phyloP scores from a whole-genome alignment of 1,140 invertebrate species.

The Stegodyphus dumicola region DNA sequence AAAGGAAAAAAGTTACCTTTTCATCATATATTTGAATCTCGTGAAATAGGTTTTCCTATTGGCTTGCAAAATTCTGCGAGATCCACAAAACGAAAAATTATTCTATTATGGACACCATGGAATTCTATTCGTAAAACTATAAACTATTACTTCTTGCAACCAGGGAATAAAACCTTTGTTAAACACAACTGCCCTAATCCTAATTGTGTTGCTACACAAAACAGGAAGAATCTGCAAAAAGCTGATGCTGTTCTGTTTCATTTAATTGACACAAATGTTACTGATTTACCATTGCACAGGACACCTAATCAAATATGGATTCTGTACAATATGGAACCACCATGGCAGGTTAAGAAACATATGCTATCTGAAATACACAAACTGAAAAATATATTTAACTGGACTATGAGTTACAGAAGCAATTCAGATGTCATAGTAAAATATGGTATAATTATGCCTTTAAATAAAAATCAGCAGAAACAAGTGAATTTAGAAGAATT shows the following conservation, averaged over 20 bases:
- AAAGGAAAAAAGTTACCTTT: conserved; percentile 51
- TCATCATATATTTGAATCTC: conserved; percentile 51
- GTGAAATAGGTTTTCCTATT: conserved; percentile 25
- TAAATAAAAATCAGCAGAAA: neutral
- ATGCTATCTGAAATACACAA: neutral
- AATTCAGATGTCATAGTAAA: conserved; percentile 66
- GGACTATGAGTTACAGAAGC: conserved; percentile 70
- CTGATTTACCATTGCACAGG: conserved; percentile 56
- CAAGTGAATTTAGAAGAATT: neutral
- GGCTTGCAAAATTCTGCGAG: neutral
- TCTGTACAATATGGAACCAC: conserved; percentile 62
- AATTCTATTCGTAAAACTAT: conserved; percentile 47
- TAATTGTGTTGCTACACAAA: conserved; percentile 29
- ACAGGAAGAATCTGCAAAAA: conserved; percentile 27
- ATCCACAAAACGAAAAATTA: conserved; percentile 21
- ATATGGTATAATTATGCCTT: conserved; percentile 63
- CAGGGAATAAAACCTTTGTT: conserved; percentile 28
- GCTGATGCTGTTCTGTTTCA: conserved; percentile 64
- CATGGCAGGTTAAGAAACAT: conserved; percentile 25
- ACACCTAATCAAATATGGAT: conserved; percentile 60
- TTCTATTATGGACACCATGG: conserved; percentile 58
- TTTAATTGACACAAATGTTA: conserved; percentile 46
- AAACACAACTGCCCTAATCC: conserved; percentile 48
- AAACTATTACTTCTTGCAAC: conserved; percentile 53
- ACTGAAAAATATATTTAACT: conserved; percentile 68